A percentile compares a stretch with the other conserved stretches of the same genome.
Conservation (phyloP, 2,113 vertebrate genomes). For the Hepsetus odoe region DNA sequence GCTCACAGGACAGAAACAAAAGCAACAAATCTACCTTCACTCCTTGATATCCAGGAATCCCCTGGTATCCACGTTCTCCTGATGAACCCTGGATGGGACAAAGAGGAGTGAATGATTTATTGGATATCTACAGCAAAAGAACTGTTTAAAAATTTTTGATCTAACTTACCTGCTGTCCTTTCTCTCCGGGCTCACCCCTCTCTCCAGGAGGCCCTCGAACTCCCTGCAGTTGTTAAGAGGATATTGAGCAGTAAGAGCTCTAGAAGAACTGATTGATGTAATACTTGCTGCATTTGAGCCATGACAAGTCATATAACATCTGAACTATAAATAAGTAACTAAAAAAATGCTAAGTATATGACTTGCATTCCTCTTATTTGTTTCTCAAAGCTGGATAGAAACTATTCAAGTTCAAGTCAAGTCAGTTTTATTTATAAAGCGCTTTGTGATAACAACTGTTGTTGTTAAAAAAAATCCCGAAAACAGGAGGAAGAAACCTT, state of each 20-base stretch:
- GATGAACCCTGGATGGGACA: conserved; percentile 64
- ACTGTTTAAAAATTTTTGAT: conserved; percentile 14
- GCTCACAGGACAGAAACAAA: conserved; percentile 26
- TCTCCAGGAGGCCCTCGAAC: conserved; percentile 71
- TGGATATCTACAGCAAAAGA: conserved; percentile 48
- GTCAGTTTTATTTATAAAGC: too few species aligned
- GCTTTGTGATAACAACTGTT: too few species aligned
- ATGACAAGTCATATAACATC: neutral
- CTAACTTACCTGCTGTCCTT: conserved; percentile 68
- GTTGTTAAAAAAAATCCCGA: too few species aligned
- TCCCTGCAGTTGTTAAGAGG: conserved; percentile 65
- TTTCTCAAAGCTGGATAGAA: neutral
- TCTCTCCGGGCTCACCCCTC: conserved; percentile 63
- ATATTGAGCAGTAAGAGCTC: conserved; percentile 13
- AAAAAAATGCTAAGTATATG: neutral
- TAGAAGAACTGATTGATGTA: neutral
- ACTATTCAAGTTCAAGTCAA: too few species aligned
- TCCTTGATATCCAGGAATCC: conserved; percentile 76
- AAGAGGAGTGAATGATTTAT: conserved; percentile 44
- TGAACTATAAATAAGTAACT: neutral
- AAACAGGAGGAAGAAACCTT: too few species aligned
- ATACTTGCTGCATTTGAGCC: neutral
- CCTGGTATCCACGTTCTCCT: conserved; percentile 72
- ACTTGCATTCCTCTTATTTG: neutral
- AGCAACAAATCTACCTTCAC: conserved; percentile 72